These are phyloP conservation scores for Julus scanicus DNA, from an alignment of 2,888 invertebrate species.

Conservation along the genomic window DNA sequence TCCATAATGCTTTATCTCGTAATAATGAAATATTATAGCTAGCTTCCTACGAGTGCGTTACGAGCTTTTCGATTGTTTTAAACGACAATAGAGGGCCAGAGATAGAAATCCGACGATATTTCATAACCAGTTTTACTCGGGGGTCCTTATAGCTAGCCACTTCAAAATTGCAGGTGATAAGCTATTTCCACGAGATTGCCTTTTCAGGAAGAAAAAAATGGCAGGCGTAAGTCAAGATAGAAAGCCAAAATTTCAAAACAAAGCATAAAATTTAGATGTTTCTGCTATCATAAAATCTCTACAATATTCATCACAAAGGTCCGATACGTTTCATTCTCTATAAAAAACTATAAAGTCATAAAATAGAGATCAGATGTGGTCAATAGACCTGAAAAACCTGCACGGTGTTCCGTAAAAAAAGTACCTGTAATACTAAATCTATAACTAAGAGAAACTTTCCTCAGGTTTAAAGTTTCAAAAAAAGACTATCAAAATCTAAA, in stretches of 20 bases:
- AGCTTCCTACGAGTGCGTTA: conserved; percentile 1
- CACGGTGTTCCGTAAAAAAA: background rate
- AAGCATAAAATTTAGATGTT: background rate
- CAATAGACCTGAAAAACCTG: background rate
- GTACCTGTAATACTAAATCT: background rate
- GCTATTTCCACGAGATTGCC: background rate
- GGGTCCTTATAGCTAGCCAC: background rate
- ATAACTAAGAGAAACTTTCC: background rate
- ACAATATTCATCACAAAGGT: background rate
- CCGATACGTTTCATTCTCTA: background rate
- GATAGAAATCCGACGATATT: conserved; percentile 40
- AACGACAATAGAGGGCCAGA: background rate
- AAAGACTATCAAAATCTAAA: too few species aligned
- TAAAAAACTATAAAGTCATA: background rate
- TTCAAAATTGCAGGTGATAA: conserved; percentile 40
- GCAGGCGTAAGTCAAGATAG: background rate
- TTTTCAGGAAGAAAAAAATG: background rate
- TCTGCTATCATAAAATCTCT: background rate
- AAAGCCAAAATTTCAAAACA: background rate
- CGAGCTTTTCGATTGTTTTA: conserved; percentile 7
- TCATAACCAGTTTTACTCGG: background rate
- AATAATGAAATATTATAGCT: conserved; percentile 41
- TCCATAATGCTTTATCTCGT: conserved; percentile 42
- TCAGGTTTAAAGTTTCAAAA: too few species aligned
- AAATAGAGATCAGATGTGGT: background rate